These are phyloP conservation scores for Agriopis aurantiaria DNA, from an alignment of 2,888 invertebrate species.

Conservation along the genomic window DNA sequence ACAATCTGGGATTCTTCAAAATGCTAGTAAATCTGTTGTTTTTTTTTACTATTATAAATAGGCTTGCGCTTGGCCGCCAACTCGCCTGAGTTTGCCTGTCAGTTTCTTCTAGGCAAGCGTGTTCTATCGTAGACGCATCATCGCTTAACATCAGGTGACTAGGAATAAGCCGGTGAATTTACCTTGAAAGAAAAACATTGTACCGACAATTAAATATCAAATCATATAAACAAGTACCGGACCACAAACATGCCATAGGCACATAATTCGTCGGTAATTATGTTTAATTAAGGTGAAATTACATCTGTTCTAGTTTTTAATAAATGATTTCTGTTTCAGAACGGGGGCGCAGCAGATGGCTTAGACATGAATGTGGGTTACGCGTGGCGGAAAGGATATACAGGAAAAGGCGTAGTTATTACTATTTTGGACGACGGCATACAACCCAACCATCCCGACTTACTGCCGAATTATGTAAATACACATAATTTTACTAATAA, in stretches of 20 bases:
- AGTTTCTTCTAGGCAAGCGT: too few species aligned
- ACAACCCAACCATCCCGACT: slow-evolving; percentile 97
- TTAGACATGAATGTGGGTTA: slow-evolving; percentile 98
- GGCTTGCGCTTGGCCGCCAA: too few species aligned
- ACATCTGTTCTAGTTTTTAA: slow-evolving; percentile 25
- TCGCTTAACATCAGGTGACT: too few species aligned
- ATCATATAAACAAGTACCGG: too few species aligned
- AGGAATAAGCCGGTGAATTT: too few species aligned
- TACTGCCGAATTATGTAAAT: slow-evolving; percentile 96
- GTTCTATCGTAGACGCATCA: too few species aligned
- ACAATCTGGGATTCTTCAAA: too few species aligned
- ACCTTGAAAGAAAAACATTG: too few species aligned
- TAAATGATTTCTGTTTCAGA: slow-evolving; percentile 83
- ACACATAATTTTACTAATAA: slow-evolving; percentile 50
- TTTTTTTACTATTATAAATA: too few species aligned
- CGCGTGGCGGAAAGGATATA: slow-evolving; percentile 98
- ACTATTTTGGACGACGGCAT: slow-evolving; percentile 99
- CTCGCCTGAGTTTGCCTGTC: too few species aligned
- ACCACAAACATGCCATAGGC: not conserved
- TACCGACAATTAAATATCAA: too few species aligned
- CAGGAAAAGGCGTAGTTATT: slow-evolving; percentile 97
- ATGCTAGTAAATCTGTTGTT: too few species aligned
- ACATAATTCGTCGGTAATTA: not conserved
- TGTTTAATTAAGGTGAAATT: slow-evolving; percentile 14
- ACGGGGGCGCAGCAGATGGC: slow-evolving; percentile 96